These are phyloP conservation scores for Peromyscus melanophrys DNA, from an alignment of 2,797 vertebrate species.

Conservation along the genomic window DNA sequence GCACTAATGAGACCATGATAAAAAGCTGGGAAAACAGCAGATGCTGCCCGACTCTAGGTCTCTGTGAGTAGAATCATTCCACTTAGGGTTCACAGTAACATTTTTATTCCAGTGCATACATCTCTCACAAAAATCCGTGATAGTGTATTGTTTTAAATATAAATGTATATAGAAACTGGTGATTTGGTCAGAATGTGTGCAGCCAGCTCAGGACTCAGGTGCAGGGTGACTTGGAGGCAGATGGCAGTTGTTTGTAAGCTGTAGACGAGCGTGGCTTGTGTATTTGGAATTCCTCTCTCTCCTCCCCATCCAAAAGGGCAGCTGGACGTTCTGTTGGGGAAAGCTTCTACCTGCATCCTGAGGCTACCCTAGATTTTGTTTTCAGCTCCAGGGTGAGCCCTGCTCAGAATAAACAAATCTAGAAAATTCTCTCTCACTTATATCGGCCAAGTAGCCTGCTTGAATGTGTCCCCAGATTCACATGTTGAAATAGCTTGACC, in stretches of 20 bases:
- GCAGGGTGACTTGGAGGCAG: not conserved
- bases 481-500: not conserved
- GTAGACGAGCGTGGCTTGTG: accelerated
- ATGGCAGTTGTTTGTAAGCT: not conserved
- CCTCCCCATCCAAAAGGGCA: not conserved
- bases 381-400: not conserved
- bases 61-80: not conserved
- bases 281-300: not conserved
- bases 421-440: not conserved
- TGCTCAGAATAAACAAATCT: not conserved
- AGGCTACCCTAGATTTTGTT: not conserved
- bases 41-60: not conserved
- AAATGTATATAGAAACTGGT: not conserved
- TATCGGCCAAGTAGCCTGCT: not conserved
- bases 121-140: not conserved
- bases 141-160: not conserved
- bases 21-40: not conserved
- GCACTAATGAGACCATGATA: not conserved
- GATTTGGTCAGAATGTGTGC: not conserved
- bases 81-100: not conserved
- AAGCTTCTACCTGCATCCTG: not conserved
- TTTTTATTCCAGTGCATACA: not conserved
- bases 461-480: not conserved
- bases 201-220: not conserved
- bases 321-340: not conserved